phyloP scores from a whole-genome alignment of 2,797 vertebrate genomes.

The Meriones psammophilus region DNA sequence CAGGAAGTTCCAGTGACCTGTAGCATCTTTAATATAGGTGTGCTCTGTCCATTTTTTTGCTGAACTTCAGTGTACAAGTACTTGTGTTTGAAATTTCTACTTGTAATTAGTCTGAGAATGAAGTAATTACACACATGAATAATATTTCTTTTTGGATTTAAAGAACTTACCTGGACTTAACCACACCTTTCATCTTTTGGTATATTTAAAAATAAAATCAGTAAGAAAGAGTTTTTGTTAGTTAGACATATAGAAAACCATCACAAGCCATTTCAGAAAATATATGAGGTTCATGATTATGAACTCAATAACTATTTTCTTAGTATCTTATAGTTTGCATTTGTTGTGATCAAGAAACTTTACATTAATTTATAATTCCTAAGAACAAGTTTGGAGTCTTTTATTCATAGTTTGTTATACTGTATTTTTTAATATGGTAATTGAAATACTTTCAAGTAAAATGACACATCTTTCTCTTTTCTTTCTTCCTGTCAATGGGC shows the following conservation, averaged over 20 bases:
- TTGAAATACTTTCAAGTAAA: neutral
- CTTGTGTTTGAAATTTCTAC: neutral
- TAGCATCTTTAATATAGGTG: neutral
- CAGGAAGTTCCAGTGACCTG: neutral
- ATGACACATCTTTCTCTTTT: neutral
- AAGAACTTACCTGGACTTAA: neutral
- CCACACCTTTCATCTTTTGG: constrained; percentile 9
- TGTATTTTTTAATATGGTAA: neutral
- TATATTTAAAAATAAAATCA: constrained; percentile 36
- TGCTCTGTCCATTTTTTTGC: too few relatives aligned
- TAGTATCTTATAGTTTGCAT: neutral
- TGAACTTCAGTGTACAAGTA: neutral
- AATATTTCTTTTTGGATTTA: constrained; percentile 20
- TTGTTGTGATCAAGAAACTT: constrained; percentile 27
- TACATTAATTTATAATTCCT: neutral
- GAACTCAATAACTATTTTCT: neutral
- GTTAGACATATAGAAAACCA: neutral
- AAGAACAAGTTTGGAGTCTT: constrained; percentile 35
- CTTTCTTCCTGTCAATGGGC: neutral
- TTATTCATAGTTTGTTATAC: neutral
- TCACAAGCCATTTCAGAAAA: constrained; percentile 10
- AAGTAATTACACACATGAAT: neutral
- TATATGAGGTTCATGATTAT: neutral
- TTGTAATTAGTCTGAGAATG: constrained; percentile 20
- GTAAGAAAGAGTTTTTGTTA: neutral